Evolutionary conservation across 1,140 invertebrate genomes (phyloP).

Genomic region (Thrips palmi): DNA sequence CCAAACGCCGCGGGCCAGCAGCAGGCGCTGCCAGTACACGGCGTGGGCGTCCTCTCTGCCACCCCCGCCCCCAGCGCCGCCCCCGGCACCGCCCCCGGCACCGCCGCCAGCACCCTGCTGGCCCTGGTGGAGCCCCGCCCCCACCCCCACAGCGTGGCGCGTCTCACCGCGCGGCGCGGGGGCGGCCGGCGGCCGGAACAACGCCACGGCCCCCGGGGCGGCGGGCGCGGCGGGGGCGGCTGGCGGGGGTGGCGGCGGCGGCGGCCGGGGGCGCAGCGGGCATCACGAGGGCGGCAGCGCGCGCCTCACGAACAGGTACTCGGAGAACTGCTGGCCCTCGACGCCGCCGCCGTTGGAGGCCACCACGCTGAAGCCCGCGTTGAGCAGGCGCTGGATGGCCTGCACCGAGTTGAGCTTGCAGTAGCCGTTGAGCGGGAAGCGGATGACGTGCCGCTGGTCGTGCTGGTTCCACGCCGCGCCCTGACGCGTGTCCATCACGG

Average conservation of each 20-base stretch:
- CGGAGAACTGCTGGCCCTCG: constrained; percentile 81
- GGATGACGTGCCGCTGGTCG: constrained; percentile 66
- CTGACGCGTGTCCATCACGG: constrained; percentile 59
- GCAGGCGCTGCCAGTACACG: too few species aligned
- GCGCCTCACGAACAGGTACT: constrained; percentile 69
- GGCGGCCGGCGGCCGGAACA: too few species aligned
- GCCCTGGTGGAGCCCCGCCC: too few species aligned
- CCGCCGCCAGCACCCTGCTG: too few species aligned
- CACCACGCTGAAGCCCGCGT: constrained; percentile 58
- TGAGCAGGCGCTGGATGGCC: constrained; percentile 72
- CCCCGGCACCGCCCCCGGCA: too few species aligned
- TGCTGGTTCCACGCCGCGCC: constrained; percentile 68
- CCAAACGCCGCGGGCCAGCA: too few species aligned
- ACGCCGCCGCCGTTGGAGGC: constrained; percentile 77
- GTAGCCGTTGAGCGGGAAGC: constrained; percentile 82
- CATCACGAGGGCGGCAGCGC: too few species aligned
- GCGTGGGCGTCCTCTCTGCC: too few species aligned
- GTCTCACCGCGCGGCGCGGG: too few species aligned
- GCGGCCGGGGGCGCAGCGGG: constrained; percentile 16
- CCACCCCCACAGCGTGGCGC: too few species aligned
- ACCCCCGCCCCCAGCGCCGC: too few species aligned
- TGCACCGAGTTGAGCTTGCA: constrained; percentile 84
- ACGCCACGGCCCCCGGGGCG: not conserved
- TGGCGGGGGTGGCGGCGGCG: too few species aligned
- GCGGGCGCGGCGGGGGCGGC: not conserved